phyloP scores from a whole-genome alignment of 2,113 vertebrate genomes.

The Platysternon megacephalum region DNA sequence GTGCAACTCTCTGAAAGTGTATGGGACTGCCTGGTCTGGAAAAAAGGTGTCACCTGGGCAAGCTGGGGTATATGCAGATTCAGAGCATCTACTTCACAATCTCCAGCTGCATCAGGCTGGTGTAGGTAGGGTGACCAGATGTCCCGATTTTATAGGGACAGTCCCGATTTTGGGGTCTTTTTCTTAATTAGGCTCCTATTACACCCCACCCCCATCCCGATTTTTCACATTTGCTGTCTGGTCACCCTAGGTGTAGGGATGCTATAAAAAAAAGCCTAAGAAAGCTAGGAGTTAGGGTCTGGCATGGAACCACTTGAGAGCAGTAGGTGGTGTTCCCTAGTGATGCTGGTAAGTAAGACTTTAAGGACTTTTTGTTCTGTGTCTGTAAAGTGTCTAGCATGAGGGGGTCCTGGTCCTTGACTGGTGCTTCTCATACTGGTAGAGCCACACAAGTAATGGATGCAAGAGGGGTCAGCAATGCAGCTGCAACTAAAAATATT shows the following conservation, averaged over 20 bases:
- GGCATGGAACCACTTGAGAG: not conserved
- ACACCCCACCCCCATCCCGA: too few relatives aligned
- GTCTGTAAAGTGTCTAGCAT: not conserved
- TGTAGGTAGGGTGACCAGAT: too few relatives aligned
- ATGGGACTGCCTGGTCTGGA: not conserved
- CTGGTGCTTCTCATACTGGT: not conserved
- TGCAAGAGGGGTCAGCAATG: not conserved
- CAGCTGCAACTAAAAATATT: not conserved
- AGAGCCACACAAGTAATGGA: rapidly evolving
- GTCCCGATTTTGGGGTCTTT: too few relatives aligned
- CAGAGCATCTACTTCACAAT: not conserved
- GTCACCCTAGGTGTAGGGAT: too few relatives aligned
- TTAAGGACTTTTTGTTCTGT: not conserved
- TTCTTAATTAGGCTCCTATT: too few relatives aligned
- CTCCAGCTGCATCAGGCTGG: rapidly evolving
- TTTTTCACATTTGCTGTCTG: too few relatives aligned
- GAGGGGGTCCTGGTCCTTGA: not conserved
- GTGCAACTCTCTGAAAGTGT: not conserved
- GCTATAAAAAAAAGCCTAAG: rapidly evolving
- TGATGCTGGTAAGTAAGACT: not conserved
- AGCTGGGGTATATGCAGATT: rapidly evolving
- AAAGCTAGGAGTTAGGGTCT: rapidly evolving
- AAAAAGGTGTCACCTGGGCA: not conserved
- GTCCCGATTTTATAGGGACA: too few relatives aligned
- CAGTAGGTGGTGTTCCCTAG: not conserved